Base-by-base conservation (phyloP, 2,888 invertebrate species). In the Watsonalla binaria region DNA sequence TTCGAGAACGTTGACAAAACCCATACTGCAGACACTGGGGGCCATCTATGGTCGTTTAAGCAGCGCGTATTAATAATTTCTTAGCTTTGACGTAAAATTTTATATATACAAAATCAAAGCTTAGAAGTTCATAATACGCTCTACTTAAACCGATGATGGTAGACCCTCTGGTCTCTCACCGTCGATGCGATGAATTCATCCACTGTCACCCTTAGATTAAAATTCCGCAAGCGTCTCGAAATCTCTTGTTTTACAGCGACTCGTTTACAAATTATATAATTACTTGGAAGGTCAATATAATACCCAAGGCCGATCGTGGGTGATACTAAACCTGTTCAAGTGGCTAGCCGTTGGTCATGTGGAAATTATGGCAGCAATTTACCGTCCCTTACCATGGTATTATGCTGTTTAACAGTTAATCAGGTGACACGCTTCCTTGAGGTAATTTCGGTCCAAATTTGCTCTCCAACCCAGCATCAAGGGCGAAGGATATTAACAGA, bases 261-360 rank as follows among this genome's bases (percentile, higher is more conserved):
- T 68, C 68, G 77, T 78, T 74, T 63, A 68, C 63, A 70, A 75
- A 78, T 82, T 81, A 81, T 78, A 68, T 81, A 80, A 81, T 80
- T 76, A 71, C 66, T 75, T 66, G 68, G 74, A 80, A 82, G 82
- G 82, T 80, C 77, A 78, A 74, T 70, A 72, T 62, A 70, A 74
- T 68, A 55, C 59, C 71, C 79, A 85, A 84, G 82, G 83, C 68
- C 74, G 76, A 65, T 68, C 65, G 74, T 76, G 68, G 72, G 66
- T 74, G 75, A 74, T 68, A 72, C 62, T 61, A 73, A 78, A 81
- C 81, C 76, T 72, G 78, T 76, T 76, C 61, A 71, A 66, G 66
- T 72, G 62, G 63, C 62, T 62, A 58, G 63, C 65, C 59, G 61
- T 62, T 65, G 70, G 59, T 55, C 60, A 68, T 66, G 68, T 72